Percentiles rank a stretch among this genome's conserved stretches.
These are phyloP conservation scores for Hanleya hanleyi DNA, from an alignment of 2,888 invertebrate species.

Conservation along the genomic window DNA sequence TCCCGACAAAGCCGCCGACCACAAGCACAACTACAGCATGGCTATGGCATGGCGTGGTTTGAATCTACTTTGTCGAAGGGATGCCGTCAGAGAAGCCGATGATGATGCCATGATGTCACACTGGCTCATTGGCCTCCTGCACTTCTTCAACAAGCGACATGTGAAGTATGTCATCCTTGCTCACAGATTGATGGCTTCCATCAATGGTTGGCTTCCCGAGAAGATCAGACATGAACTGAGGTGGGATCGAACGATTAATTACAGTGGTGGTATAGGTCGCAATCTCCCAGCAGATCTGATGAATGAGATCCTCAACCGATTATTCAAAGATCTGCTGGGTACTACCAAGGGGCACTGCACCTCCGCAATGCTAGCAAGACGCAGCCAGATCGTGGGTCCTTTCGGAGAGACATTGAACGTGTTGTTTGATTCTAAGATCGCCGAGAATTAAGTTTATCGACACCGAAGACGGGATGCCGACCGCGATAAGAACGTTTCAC, in stretches of 20 bases:
- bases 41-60: constrained; percentile 38
- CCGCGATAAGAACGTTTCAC: background rate
- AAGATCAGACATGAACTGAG: constrained; percentile 23
- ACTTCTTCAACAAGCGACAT: constrained; percentile 18
- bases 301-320: constrained; percentile 37
- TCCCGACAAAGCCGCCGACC: background rate
- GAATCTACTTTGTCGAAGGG: constrained; percentile 37
- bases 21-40: constrained; percentile 22
- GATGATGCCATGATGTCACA: constrained; percentile 42
- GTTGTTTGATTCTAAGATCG: background rate
- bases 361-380: background rate
- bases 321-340: constrained; percentile 31
- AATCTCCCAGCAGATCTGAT: constrained; percentile 39
- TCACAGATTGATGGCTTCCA: constrained; percentile 27
- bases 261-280: constrained; percentile 37
- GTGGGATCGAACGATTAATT: constrained; percentile 38
- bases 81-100: constrained; percentile 44
- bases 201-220: constrained; percentile 34
- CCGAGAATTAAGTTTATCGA: background rate
- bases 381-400: background rate
- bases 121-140: constrained; percentile 27
- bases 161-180: constrained; percentile 37
- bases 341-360: constrained; percentile 27
- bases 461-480: background rate
- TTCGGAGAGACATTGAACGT: background rate